These are phyloP conservation scores for Papilio polyxenes DNA, from an alignment of 1,140 invertebrate genomes.

Conservation along the genomic window DNA sequence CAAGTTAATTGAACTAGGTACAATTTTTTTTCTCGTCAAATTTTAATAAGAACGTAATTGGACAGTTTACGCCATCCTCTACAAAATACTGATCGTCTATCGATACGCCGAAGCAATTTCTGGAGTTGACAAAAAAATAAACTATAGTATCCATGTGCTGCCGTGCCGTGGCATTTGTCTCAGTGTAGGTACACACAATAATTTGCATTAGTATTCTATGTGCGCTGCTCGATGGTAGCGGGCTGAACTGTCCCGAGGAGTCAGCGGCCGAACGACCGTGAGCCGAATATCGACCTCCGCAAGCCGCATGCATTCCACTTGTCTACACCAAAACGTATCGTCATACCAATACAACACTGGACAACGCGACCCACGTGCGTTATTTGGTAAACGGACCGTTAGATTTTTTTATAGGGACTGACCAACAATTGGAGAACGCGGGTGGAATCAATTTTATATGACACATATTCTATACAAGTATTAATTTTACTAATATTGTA, in stretches of 20 bases:
- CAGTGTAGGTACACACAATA: constrained; percentile 63
- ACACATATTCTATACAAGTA: background rate
- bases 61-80: background rate
- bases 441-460: constrained; percentile 7
- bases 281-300: constrained; percentile 65
- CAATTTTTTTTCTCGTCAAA: background rate
- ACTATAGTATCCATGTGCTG: constrained; percentile 40
- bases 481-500: no score
- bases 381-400: constrained; percentile 67
- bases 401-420: constrained; percentile 53
- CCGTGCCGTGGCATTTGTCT: constrained; percentile 57
- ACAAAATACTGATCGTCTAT: background rate
- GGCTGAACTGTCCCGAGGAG: constrained; percentile 67
- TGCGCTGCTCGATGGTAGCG: constrained; percentile 54
- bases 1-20: background rate
- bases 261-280: constrained; percentile 72
- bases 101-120: constrained; percentile 50
- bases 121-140: constrained; percentile 72
- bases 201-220: constrained; percentile 71
- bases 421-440: constrained; percentile 34
- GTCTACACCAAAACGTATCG: constrained; percentile 54
- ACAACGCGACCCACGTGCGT: constrained; percentile 65
- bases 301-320: constrained; percentile 58
- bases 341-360: constrained; percentile 69
- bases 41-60: background rate